Percentiles rank a stretch among this genome's conserved stretches.
phyloP scores from a whole-genome alignment of 2,888 invertebrate genomes.

The Netelia fuscicornis region DNA sequence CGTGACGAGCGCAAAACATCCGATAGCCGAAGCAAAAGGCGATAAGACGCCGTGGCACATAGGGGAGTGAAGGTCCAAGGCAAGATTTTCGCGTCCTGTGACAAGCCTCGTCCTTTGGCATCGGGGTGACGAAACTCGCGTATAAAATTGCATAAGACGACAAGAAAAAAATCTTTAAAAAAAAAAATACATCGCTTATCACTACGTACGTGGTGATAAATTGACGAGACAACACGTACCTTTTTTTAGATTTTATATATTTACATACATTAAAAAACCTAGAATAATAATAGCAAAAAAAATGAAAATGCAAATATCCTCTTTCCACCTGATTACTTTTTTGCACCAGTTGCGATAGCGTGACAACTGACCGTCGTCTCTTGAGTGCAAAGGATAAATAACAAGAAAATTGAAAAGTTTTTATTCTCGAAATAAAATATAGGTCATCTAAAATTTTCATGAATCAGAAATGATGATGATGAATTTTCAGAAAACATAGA shows the following conservation, averaged over 20 bases:
- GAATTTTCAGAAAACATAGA: conserved; percentile 56
- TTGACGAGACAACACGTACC: neutral
- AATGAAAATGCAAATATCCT: neutral
- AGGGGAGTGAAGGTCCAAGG: conserved; percentile 42
- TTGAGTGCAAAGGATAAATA: too few relatives aligned
- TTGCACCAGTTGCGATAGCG: too few relatives aligned
- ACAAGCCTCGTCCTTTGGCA: conserved; percentile 36
- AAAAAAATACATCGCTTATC: conserved; percentile 11
- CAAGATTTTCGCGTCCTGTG: conserved; percentile 40
- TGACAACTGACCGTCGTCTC: too few relatives aligned
- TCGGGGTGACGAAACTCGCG: neutral
- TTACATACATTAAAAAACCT: neutral
- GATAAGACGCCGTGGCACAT: conserved; percentile 59
- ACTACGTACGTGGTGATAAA: conserved; percentile 16
- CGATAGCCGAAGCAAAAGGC: conserved; percentile 55
- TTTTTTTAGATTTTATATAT: neutral
- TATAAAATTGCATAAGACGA: conserved; percentile 38
- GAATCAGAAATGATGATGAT: too few relatives aligned
- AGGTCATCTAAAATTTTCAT: too few relatives aligned
- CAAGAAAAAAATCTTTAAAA: conserved; percentile 6
- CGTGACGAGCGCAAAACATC: conserved; percentile 59
- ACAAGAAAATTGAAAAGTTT: too few relatives aligned
- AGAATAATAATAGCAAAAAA: neutral
- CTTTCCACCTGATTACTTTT: too few relatives aligned
- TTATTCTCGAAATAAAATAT: too few relatives aligned